phyloP scores from a whole-genome alignment of 2,888 invertebrate genomes.

The Philonicus albiceps region DNA sequence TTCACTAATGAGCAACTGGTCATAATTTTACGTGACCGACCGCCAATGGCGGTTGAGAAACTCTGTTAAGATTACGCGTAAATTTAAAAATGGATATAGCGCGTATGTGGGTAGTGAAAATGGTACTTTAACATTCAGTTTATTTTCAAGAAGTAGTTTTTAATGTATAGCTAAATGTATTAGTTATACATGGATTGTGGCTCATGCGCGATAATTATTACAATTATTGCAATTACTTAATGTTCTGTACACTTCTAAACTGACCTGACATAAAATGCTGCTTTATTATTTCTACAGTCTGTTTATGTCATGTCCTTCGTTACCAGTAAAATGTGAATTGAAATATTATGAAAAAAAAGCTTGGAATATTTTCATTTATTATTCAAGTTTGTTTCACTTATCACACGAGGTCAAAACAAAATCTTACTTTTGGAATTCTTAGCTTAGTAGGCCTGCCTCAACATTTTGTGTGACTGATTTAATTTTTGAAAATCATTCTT shows the following conservation, averaged over 20 bases:
- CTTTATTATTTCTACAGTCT: not conserved
- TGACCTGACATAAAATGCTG: not conserved
- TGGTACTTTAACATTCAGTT: not conserved
- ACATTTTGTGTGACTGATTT: too few species aligned
- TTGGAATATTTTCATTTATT: too few species aligned
- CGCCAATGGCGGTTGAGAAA: not conserved
- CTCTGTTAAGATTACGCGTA: not conserved
- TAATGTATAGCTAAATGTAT: too few species aligned
- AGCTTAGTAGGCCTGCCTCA: too few species aligned
- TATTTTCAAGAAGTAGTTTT: not conserved
- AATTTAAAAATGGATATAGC: not conserved
- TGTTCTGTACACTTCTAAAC: not conserved
- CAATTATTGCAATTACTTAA: not conserved
- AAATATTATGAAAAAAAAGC: too few species aligned
- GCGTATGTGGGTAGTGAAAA: not conserved
- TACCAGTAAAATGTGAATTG: not conserved
- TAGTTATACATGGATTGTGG: not conserved
- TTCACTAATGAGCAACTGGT: not conserved
- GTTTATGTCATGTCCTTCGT: not conserved
- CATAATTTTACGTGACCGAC: not conserved
- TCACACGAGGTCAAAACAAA: too few species aligned
- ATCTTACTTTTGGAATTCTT: too few species aligned
- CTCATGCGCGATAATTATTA: not conserved
- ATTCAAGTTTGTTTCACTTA: too few species aligned
- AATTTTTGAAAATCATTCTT: too few species aligned